These are phyloP conservation scores for Meleagris gallopavo DNA, from an alignment of 2,113 vertebrate genomes.

Conservation along the genomic window DNA sequence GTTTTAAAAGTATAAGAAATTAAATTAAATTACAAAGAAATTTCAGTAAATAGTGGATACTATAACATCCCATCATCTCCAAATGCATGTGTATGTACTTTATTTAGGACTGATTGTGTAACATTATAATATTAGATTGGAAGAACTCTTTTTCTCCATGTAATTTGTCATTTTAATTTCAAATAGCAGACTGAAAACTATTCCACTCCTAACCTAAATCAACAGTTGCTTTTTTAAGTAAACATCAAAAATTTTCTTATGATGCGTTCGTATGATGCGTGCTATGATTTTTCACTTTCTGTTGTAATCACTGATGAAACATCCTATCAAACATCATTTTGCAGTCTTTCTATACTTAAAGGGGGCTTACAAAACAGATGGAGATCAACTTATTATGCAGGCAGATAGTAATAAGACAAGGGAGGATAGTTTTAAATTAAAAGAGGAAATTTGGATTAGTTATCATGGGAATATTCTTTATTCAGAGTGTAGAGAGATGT, in stretches of 20 bases:
- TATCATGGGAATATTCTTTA: too few species aligned
- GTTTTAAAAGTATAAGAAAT: neutral
- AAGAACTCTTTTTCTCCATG: neutral
- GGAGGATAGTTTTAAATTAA: too few species aligned
- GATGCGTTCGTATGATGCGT: too few species aligned
- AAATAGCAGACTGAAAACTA: conserved; percentile 5
- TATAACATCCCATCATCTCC: neutral
- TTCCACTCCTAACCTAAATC: neutral
- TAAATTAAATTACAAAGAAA: neutral
- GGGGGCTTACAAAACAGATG: too few species aligned
- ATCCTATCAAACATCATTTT: neutral
- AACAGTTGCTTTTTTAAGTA: conserved; percentile 37
- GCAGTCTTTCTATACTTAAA: too few species aligned
- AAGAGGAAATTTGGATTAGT: too few species aligned
- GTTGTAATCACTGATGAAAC: neutral
- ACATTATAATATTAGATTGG: neutral
- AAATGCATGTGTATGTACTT: conserved; percentile 2
- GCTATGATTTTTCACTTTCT: too few species aligned
- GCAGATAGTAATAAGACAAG: too few species aligned
- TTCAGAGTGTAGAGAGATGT: too few species aligned
- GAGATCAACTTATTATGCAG: too few species aligned
- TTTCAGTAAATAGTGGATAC: neutral
- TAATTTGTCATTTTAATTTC: conserved; percentile 26
- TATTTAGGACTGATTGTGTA: conserved; percentile 30
- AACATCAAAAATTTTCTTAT: neutral